Evolutionary conservation across 2,113 vertebrate genomes (phyloP).

Genomic region (Paratilapia polleni): DNA sequence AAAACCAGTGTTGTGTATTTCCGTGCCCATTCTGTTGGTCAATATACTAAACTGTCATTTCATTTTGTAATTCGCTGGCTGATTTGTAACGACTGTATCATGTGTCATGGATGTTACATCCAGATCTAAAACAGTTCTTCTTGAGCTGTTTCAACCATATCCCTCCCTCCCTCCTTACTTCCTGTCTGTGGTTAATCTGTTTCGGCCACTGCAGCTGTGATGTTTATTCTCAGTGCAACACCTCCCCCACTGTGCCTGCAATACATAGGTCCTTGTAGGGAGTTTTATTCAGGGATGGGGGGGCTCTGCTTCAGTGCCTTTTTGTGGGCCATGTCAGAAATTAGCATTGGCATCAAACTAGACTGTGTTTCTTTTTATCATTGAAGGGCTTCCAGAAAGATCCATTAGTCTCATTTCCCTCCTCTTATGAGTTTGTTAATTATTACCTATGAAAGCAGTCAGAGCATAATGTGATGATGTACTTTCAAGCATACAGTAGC

Average conservation of each 20-base stretch:
- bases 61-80: background rate
- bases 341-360: background rate
- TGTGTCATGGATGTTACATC: background rate
- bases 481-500: background rate
- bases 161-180: constrained; percentile 2
- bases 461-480: background rate
- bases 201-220: constrained; percentile 51
- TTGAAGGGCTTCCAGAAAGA: background rate
- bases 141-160: background rate
- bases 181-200: constrained; percentile 31
- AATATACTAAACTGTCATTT: background rate
- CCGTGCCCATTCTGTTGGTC: background rate
- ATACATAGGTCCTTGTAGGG: constrained; percentile 45
- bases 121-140: background rate
- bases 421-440: background rate
- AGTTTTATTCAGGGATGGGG: background rate
- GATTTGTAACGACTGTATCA: background rate
- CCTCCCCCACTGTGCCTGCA: constrained; percentile 21
- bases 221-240: constrained; percentile 56
- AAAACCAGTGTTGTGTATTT: background rate
- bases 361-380: background rate
- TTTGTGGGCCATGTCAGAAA: constrained; percentile 20
- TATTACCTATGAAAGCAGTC: background rate
- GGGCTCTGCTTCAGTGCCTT: background rate
- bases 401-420: background rate